Conservation (phyloP, 2,113 vertebrate genomes). For the Rhinoptilus africanus region DNA sequence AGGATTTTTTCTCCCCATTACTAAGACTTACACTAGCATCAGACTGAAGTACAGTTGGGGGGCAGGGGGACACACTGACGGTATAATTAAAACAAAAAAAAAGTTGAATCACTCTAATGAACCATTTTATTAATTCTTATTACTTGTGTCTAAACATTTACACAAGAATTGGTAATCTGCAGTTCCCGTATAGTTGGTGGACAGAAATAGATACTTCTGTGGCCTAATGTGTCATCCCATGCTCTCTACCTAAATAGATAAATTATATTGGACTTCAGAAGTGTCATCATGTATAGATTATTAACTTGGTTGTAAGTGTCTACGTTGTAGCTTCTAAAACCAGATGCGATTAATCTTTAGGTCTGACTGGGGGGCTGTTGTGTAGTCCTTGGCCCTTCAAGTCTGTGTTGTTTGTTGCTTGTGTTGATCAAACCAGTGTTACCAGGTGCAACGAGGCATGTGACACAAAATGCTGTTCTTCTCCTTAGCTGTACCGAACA, state of each 20-base stretch:
- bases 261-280: background rate
- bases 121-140: background rate
- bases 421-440: background rate
- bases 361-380: background rate
- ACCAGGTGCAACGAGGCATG: background rate
- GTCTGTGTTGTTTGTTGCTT: background rate
- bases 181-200: background rate
- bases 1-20: background rate
- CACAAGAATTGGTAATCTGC: background rate
- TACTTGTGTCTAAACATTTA: background rate
- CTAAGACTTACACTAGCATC: background rate
- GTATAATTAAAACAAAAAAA: background rate
- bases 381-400: background rate
- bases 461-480: background rate
- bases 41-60: background rate
- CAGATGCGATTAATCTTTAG: background rate
- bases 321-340: background rate
- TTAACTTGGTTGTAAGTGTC: background rate
- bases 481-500: background rate
- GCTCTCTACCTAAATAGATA: background rate
- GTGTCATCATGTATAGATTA: background rate
- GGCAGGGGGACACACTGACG: rapidly evolving
- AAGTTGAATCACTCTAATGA: background rate
- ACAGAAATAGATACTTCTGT: background rate
- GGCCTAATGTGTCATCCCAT: background rate